These are phyloP conservation scores for Deroptyus accipitrinus DNA, from an alignment of 2,113 vertebrate species.

Conservation along the genomic window DNA sequence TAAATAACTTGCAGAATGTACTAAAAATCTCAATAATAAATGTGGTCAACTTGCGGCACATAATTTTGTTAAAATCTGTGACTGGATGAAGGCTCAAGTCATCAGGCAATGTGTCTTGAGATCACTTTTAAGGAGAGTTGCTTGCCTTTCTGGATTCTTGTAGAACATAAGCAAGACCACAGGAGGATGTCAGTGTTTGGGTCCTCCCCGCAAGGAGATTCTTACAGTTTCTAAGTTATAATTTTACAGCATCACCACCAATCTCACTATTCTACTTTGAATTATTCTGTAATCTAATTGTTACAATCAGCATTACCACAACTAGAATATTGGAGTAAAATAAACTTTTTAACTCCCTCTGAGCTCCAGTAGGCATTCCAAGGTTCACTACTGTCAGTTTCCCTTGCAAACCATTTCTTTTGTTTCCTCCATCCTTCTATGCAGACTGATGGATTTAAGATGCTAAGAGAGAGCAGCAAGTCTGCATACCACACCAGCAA, in stretches of 20 bases:
- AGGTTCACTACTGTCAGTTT: neutral
- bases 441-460: neutral
- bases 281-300: neutral
- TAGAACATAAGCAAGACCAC: neutral
- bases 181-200: neutral
- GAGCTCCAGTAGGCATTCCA: neutral
- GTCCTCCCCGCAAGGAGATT: neutral
- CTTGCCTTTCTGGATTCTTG: neutral
- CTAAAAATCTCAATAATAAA: neutral
- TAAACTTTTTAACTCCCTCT: neutral
- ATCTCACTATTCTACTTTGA: neutral
- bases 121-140: neutral
- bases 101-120: neutral
- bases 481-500: neutral
- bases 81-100: neutral
- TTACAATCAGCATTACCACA: neutral
- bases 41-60: fast-evolving
- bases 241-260: neutral
- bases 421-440: neutral
- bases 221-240: neutral
- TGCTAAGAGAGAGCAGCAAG: neutral
- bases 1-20: neutral
- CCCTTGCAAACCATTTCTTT: neutral
- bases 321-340: neutral
- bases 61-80: neutral